Evolutionary conservation across 2,888 invertebrate species (phyloP).

Genomic region (Lumbricus terrestris): DNA sequence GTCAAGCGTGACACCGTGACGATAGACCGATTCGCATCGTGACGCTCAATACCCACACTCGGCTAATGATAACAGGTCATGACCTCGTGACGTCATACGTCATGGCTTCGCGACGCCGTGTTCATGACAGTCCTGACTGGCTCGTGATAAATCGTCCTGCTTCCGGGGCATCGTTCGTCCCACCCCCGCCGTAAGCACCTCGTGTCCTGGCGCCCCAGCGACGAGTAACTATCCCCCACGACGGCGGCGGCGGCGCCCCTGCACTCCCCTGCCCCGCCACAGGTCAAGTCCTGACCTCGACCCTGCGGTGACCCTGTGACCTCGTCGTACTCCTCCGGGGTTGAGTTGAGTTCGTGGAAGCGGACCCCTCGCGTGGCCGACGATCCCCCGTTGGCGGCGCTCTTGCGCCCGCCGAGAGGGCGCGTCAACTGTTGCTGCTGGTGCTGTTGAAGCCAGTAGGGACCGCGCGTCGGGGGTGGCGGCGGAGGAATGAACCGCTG

Average conservation of each 20-base stretch:
- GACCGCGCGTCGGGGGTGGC: slow-evolving; percentile 13
- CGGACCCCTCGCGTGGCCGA: neutral
- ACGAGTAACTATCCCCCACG: neutral
- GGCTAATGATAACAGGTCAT: neutral
- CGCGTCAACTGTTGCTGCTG: neutral
- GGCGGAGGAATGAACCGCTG: slow-evolving; percentile 16
- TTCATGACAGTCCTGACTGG: neutral
- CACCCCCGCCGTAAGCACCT: neutral
- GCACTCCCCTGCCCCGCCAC: neutral
- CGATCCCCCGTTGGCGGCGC: neutral
- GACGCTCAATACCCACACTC: neutral
- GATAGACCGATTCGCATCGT: neutral
- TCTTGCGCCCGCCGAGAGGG: neutral
- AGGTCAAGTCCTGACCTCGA: slow-evolving; percentile 3
- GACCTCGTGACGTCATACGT: neutral
- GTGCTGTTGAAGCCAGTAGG: slow-evolving; percentile 7
- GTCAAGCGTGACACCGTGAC: neutral
- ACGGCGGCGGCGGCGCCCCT: neutral
- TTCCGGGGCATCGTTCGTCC: neutral
- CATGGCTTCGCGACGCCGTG: neutral
- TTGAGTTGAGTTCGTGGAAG: slow-evolving; percentile 12
- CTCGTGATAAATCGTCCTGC: neutral
- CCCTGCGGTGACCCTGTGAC: neutral
- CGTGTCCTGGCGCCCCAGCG: neutral
- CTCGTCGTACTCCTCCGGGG: slow-evolving; percentile 15